Base-by-base conservation (phyloP, 2,888 invertebrate genomes). In the Drosophila neonasuta region DNA sequence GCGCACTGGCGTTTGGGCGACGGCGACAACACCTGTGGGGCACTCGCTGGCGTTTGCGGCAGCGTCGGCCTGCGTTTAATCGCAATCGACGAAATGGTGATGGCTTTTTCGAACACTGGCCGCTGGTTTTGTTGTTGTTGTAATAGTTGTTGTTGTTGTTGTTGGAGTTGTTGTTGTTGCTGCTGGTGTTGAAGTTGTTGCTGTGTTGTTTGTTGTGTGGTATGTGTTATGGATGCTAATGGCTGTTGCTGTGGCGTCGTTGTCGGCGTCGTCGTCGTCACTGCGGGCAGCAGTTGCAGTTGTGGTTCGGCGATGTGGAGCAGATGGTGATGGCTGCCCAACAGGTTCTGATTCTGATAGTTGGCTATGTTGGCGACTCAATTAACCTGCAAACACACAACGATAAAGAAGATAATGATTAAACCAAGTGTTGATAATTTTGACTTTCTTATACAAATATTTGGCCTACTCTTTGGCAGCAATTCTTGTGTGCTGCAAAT, bases 31-130 rank as follows among this genome's bases (percentile, higher is more conserved):
- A 91, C 91, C 89, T 91, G 91, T 88, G 90, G 91, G 90, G 91
- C 91, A 90, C 91, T 91, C 90, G 91, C 91, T 91, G 91, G 90
- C 91, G 91, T 90, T 88, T 91, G 90, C 90, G 91, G 91, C 91
- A 91, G 91, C 91, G 91, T 91, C 89, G 91, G 91, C 91, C 91
- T 91, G 89, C 91, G 91, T 90, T 91, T 91, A 89, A 91, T 91
- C 91, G 91, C 91, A 90, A 91, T 91, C 90, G 91, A 91, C 91
- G 91, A 91, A 91, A 91, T 91, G 91, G 91, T 91, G 91, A 91
- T 90, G 90, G 91, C 87, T 91, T 91, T 91, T 91, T 89, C 89
- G 77, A 86, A 89, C 88, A 88, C 90, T 84, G 77, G 77, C 79
- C 79, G 83, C 84, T 89, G 89, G 89, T 89, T 79, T 83, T 77